Percentiles rank a stretch among this genome's conserved stretches.
Evolutionary conservation across 2,113 vertebrate species (phyloP).

Genomic region (Scartelaos histophorus): DNA sequence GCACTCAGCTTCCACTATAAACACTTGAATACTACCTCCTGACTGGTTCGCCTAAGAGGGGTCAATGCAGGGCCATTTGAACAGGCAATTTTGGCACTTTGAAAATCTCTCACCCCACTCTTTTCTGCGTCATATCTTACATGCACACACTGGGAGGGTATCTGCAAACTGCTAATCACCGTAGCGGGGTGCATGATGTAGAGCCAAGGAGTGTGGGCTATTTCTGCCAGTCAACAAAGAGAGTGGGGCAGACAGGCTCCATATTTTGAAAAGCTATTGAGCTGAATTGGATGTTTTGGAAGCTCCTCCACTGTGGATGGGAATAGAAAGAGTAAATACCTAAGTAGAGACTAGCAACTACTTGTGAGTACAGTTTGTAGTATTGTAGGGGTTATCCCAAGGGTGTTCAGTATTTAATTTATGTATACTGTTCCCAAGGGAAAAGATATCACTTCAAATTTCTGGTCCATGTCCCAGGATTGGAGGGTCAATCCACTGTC

Average conservation of each 20-base stretch:
- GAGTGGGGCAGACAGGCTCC: background rate
- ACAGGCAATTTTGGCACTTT: conserved; percentile 51
- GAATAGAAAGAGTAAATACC: background rate
- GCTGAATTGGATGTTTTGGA: background rate
- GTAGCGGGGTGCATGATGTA: conserved; percentile 52
- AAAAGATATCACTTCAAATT: conserved; percentile 32
- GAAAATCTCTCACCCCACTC: conserved; percentile 42
- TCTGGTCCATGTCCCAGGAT: conserved; percentile 26
- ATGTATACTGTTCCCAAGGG: background rate
- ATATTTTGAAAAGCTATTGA: background rate
- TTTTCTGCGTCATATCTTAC: conserved; percentile 29
- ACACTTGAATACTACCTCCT: conserved; percentile 61
- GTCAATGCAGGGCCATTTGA: conserved; percentile 47
- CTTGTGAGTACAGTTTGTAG: background rate
- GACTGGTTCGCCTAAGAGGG: conserved; percentile 36
- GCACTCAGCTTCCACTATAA: conserved; percentile 40
- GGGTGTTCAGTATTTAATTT: background rate
- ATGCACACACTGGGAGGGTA: conserved; percentile 27
- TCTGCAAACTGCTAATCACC: conserved; percentile 62
- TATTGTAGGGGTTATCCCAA: background rate
- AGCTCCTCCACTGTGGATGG: background rate
- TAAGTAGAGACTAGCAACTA: background rate
- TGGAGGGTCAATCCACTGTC: conserved; percentile 47
- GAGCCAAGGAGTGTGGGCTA: conserved; percentile 31
- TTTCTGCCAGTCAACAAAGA: conserved; percentile 37